phyloP scores from a whole-genome alignment of 2,888 invertebrate species.

The Drosophila yooni region DNA sequence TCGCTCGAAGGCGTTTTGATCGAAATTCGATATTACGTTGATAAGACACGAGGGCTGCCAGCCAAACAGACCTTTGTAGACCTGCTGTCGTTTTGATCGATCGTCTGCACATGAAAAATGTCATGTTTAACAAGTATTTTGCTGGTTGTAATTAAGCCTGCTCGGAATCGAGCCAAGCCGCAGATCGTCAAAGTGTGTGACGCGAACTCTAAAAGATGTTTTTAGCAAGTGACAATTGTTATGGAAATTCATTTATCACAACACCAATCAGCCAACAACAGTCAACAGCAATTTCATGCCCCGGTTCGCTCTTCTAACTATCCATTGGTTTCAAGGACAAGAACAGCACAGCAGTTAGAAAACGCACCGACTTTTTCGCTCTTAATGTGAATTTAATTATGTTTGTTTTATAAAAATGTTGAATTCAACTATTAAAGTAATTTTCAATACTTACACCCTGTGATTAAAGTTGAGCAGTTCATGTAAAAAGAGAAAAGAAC shows the following conservation, averaged over 20 bases:
- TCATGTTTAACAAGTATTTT: constrained; percentile 83
- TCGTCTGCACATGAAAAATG: constrained; percentile 81
- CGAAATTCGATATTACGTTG: constrained; percentile 85
- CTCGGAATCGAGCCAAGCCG: neutral
- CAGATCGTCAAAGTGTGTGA: constrained; percentile 31
- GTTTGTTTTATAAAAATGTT: constrained; percentile 49
- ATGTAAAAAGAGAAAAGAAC: constrained; percentile 18
- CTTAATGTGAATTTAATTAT: constrained; percentile 69
- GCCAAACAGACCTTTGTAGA: constrained; percentile 36
- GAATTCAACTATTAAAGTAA: constrained; percentile 27
- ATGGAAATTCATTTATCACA: constrained; percentile 67
- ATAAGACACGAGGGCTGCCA: constrained; percentile 77
- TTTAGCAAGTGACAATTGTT: constrained; percentile 51
- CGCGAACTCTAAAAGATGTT: constrained; percentile 33
- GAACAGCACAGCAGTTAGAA: neutral
- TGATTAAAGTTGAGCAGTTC: constrained; percentile 14
- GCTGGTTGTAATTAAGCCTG: constrained; percentile 73
- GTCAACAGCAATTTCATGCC: constrained; percentile 46
- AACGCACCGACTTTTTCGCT: neutral
- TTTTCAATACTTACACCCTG: constrained; percentile 72
- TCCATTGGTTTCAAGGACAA: constrained; percentile 15
- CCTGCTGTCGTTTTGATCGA: constrained; percentile 80
- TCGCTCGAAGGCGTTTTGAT: constrained; percentile 83
- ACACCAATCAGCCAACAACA: constrained; percentile 17
- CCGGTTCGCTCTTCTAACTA: constrained; percentile 37